A percentile compares a stretch with the other conserved stretches of the same genome.
Conservation (phyloP, 2,888 invertebrate species). For the Uloborus plumipes region DNA sequence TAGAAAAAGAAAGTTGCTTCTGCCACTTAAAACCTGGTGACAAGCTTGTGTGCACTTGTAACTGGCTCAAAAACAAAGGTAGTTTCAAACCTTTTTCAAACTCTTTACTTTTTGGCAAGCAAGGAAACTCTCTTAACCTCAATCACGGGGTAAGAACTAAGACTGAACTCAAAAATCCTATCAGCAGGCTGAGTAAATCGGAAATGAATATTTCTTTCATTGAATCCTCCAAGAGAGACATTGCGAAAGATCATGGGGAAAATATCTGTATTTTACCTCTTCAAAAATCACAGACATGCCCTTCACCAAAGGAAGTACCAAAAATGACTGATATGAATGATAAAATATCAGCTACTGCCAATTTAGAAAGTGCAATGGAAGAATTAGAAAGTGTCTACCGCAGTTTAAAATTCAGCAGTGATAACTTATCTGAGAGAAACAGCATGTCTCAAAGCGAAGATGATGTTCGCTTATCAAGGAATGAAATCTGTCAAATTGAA, state of each 20-base stretch:
- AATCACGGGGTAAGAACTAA: neutral
- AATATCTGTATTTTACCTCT: neutral
- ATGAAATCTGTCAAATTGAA: neutral
- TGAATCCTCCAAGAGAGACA: neutral
- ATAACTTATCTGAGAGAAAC: slow-evolving; percentile 76
- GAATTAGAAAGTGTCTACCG: slow-evolving; percentile 89
- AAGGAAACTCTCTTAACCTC: neutral
- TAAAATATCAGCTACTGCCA: slow-evolving; percentile 43
- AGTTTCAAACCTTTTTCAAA: neutral
- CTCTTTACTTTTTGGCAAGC: too few species aligned
- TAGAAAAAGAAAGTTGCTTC: slow-evolving; percentile 12
- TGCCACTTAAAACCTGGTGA: slow-evolving; percentile 24
- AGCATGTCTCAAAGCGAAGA: slow-evolving; percentile 31
- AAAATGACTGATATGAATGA: neutral
- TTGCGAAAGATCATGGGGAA: neutral
- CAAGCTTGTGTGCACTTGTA: slow-evolving; percentile 23
- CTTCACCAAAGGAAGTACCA: neutral
- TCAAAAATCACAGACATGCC: neutral
- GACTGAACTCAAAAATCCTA: slow-evolving; percentile 7
- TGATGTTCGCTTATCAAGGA: slow-evolving; percentile 8
- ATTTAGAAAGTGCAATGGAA: slow-evolving; percentile 80
- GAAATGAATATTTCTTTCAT: slow-evolving; percentile 15
- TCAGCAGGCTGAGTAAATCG: slow-evolving; percentile 30
- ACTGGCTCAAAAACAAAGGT: too few species aligned
- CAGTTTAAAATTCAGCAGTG: slow-evolving; percentile 83